Percentiles rank a stretch among this genome's conserved stretches.
Conservation (phyloP, 2,888 invertebrate species). For the Tridacna gigas region DNA sequence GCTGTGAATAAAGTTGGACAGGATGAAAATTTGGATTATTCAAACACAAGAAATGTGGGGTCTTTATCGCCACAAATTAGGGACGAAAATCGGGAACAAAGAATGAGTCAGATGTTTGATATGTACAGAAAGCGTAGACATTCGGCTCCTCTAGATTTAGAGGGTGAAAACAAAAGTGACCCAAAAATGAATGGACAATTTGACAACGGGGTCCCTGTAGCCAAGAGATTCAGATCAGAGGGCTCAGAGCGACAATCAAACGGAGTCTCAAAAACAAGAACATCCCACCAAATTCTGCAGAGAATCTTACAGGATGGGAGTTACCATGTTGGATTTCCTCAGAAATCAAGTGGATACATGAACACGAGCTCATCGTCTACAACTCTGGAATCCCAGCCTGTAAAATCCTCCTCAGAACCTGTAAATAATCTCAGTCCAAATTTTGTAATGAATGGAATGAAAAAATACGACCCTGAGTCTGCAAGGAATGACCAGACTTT, state of each 20-base stretch:
- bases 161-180: not conserved
- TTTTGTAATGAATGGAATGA: not conserved
- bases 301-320: not conserved
- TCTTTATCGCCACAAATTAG: not conserved
- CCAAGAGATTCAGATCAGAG: not conserved
- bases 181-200: not conserved
- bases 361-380: not conserved
- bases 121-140: constrained; percentile 1
- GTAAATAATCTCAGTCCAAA: not conserved
- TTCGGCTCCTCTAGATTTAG: not conserved
- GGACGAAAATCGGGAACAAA: constrained; percentile 1
- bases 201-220: not conserved
- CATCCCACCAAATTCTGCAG: constrained; percentile 10
- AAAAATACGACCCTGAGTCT: not conserved
- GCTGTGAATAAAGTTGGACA: not conserved
- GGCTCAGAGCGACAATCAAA: not conserved
- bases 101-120: constrained; percentile 8
- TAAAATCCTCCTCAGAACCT: not conserved
- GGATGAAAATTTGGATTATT: not conserved
- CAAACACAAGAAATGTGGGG: not conserved
- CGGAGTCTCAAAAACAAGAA: not conserved
- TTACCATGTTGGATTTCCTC: not conserved
- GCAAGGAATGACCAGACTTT: constrained; percentile 11
- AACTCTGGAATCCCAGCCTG: not conserved
- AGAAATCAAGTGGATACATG: not conserved